phyloP scores from a whole-genome alignment of 2,888 invertebrate genomes.

The Andricus quercusramuli region DNA sequence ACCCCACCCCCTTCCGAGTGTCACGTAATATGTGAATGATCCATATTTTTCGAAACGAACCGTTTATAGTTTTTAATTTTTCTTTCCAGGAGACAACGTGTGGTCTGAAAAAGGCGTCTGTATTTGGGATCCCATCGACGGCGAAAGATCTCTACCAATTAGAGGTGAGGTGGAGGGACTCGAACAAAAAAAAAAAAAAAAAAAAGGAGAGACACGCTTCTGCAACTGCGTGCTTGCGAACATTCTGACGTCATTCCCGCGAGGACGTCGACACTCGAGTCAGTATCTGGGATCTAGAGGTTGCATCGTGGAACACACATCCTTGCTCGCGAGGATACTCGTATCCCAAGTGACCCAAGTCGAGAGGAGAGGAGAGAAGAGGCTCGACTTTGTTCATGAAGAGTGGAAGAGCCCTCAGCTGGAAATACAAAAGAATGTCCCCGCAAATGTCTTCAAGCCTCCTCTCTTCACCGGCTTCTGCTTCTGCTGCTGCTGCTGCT shows the following conservation, averaged over 20 bases:
- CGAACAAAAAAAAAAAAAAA: slow-evolving; percentile 11
- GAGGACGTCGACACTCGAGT: slow-evolving; percentile 29
- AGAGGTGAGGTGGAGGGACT: slow-evolving; percentile 19
- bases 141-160: slow-evolving; percentile 7
- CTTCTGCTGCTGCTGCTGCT: too few relatives aligned
- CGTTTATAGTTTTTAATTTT: not conserved
- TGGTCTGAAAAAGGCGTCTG: slow-evolving; percentile 16
- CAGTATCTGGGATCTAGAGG: slow-evolving; percentile 15
- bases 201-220: slow-evolving; percentile 22
- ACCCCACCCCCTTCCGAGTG: too few relatives aligned
- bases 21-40: too few relatives aligned
- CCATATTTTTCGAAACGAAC: too few relatives aligned
- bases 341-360: not conserved
- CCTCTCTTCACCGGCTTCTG: too few relatives aligned
- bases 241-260: slow-evolving; percentile 38
- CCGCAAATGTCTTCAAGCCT: not conserved
- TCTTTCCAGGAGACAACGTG: slow-evolving; percentile 9
- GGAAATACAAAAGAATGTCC: slow-evolving; percentile 35
- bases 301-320: not conserved
- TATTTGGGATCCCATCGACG: slow-evolving; percentile 15
- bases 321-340: slow-evolving; percentile 17
- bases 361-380: not conserved
- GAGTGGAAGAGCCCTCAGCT: slow-evolving; percentile 22
- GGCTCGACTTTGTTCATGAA: slow-evolving; percentile 9
- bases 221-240: slow-evolving; percentile 35